Evolutionary conservation across 1,140 invertebrate genomes (phyloP).

Genomic region (Tetragonula clypearis): DNA sequence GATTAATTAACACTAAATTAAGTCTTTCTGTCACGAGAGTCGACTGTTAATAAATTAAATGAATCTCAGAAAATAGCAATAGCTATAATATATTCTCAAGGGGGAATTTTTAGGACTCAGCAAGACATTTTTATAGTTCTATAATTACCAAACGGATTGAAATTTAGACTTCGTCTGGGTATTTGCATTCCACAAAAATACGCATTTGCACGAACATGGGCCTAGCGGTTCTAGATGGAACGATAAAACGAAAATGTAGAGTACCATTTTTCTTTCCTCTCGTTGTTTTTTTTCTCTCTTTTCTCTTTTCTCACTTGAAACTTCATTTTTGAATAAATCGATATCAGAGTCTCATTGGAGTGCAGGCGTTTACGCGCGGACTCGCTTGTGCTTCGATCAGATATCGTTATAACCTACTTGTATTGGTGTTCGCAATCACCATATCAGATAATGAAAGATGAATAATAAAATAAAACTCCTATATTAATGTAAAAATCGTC

Average conservation of each 20-base stretch:
- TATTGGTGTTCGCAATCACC: not conserved
- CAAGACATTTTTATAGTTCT: not conserved
- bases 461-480: not conserved
- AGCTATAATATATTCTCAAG: not conserved
- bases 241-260: not conserved
- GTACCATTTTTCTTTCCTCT: not conserved
- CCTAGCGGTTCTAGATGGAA: not conserved
- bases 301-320: not conserved
- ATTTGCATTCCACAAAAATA: not conserved
- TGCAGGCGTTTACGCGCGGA: not conserved
- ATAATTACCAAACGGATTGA: not conserved
- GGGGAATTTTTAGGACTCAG: not conserved
- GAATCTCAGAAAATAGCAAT: too few species aligned
- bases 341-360: not conserved
- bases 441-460: not conserved
- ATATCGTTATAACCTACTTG: not conserved
- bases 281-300: too few species aligned
- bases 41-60: too few species aligned
- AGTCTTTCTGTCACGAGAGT: too few species aligned
- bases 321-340: not conserved
- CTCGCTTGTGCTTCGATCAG: not conserved
- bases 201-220: not conserved
- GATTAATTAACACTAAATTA: too few species aligned
- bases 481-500: not conserved
- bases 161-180: not conserved